Percentiles rank a stretch among this genome's conserved stretches.
Conservation (phyloP, 2,113 vertebrate species). For the Dicaeum eximium region DNA sequence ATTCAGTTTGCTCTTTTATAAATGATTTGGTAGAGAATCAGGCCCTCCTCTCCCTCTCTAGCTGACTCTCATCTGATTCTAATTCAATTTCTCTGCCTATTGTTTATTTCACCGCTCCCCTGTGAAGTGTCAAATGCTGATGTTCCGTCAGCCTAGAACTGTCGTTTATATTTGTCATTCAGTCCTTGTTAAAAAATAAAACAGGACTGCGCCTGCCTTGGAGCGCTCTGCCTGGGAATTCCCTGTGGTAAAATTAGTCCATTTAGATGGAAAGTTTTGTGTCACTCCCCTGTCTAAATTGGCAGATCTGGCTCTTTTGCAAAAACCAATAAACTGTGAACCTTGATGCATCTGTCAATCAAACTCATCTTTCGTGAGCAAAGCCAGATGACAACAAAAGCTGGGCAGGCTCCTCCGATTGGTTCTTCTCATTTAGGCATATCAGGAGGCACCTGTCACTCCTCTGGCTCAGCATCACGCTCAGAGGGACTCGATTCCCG, state of each 20-base stretch:
- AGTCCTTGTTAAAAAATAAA: slow-evolving; percentile 88
- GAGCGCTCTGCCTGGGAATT: slow-evolving; percentile 83
- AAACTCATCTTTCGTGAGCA: slow-evolving; percentile 82
- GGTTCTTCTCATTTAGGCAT: slow-evolving; percentile 87
- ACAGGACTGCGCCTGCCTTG: slow-evolving; percentile 76
- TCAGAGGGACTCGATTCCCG: slow-evolving; percentile 60
- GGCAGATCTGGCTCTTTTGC: slow-evolving; percentile 90
- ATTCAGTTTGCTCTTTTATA: slow-evolving; percentile 49
- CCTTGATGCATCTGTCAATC: slow-evolving; percentile 90
- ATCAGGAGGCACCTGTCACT: slow-evolving; percentile 89
- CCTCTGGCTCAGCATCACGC: slow-evolving; percentile 67
- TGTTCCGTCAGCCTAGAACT: slow-evolving; percentile 85
- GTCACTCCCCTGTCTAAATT: slow-evolving; percentile 93
- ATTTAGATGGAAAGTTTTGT: slow-evolving; percentile 95
- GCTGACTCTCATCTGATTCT: slow-evolving; percentile 77
- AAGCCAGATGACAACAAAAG: slow-evolving; percentile 87
- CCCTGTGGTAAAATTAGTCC: slow-evolving; percentile 91
- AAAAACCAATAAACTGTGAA: slow-evolving; percentile 94
- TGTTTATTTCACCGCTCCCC: slow-evolving; percentile 88
- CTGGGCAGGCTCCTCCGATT: slow-evolving; percentile 74
- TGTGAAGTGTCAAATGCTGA: slow-evolving; percentile 87
- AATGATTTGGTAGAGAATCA: slow-evolving; percentile 44
- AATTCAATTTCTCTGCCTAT: slow-evolving; percentile 86
- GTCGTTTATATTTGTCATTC: slow-evolving; percentile 92
- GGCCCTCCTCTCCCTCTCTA: slow-evolving; percentile 28